Percentiles rank a stretch among this genome's conserved stretches.
These are phyloP conservation scores for Chromis chromis DNA, from an alignment of 2,797 vertebrate species.

Conservation along the genomic window DNA sequence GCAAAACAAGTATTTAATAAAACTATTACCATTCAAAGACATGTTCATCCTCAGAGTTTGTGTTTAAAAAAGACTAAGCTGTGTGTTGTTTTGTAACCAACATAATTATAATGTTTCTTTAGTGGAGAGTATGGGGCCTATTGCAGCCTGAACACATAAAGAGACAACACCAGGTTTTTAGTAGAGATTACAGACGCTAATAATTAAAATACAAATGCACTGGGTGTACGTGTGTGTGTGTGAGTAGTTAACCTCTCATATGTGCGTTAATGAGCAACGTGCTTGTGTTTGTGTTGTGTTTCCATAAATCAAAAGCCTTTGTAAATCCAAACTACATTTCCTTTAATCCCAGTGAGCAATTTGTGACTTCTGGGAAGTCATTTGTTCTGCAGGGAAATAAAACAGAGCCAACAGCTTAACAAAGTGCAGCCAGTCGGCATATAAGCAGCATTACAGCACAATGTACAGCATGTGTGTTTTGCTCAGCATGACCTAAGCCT, in stretches of 20 bases:
- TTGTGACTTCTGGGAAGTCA: constrained; percentile 67
- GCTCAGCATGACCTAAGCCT: constrained; percentile 4
- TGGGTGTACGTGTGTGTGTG: neutral
- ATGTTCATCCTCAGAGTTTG: neutral
- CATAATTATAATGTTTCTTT: neutral
- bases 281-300: constrained; percentile 27
- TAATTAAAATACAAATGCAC: neutral
- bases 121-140: neutral
- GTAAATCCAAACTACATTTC: constrained; percentile 66
- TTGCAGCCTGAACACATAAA: constrained; percentile 1
- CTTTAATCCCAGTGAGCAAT: constrained; percentile 73
- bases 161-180: constrained; percentile 5
- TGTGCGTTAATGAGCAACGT: constrained; percentile 26
- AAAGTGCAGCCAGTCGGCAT: constrained; percentile 30
- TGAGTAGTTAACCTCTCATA: neutral
- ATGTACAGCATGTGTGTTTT: neutral
- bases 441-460: constrained; percentile 26
- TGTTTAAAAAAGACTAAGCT: neutral
- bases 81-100: neutral
- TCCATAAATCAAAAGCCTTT: constrained; percentile 37
- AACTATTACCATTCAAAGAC: neutral
- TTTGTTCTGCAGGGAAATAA: constrained; percentile 68
- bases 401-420: constrained; percentile 67
- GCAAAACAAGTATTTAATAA: no score
- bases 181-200: constrained; percentile 7